These are phyloP conservation scores for Drosophila nasuta DNA, from an alignment of 1,140 invertebrate genomes.

Conservation along the genomic window DNA sequence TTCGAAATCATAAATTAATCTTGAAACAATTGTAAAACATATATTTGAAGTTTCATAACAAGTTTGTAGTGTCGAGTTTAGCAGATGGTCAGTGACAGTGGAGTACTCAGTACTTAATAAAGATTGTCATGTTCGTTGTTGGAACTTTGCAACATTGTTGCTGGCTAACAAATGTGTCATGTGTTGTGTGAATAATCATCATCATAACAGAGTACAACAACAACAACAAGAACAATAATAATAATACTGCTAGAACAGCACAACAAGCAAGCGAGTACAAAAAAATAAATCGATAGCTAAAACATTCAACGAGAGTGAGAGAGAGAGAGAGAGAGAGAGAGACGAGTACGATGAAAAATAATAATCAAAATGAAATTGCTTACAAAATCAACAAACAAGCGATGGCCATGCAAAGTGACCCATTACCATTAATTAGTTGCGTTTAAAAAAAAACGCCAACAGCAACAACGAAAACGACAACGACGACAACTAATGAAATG, in stretches of 20 bases:
- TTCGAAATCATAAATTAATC: no score
- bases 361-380: slow-evolving; percentile 52
- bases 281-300: slow-evolving; percentile 62
- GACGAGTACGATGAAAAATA: slow-evolving; percentile 5
- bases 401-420: slow-evolving; percentile 79
- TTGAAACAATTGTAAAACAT: no score
- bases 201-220: not conserved
- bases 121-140: not conserved
- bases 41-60: no score
- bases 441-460: slow-evolving; percentile 58
- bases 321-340: not conserved
- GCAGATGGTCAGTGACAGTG: not conserved
- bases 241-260: not conserved
- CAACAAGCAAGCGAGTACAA: not conserved
- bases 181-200: slow-evolving; percentile 10
- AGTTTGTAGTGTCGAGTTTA: no score
- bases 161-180: slow-evolving; percentile 16
- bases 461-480: not conserved
- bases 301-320: not conserved
- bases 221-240: not conserved
- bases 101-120: not conserved
- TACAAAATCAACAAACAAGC: slow-evolving; percentile 79
- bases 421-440: slow-evolving; percentile 81
- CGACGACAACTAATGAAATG: slow-evolving; percentile 64
- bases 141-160: slow-evolving; percentile 9